Conservation (phyloP, 2,113 vertebrate species). For the Rhodinocichla rosea region DNA sequence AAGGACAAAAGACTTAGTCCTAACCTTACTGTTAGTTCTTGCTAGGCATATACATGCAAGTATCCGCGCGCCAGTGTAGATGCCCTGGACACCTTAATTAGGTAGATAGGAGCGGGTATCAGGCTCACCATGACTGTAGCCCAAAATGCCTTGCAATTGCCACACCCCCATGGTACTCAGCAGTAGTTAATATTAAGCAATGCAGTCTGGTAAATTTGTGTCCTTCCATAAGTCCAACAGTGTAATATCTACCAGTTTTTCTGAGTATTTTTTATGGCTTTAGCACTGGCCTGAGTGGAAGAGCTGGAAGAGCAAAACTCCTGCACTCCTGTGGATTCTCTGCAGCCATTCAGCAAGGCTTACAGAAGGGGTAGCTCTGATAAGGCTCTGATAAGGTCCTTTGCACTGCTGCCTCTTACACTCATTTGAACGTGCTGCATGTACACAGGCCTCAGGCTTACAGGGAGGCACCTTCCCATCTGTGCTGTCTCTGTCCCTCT, state of each 20-base stretch:
- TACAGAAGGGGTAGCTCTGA: neutral
- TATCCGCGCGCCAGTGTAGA: too few relatives aligned
- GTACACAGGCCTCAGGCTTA: neutral
- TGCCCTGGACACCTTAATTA: too few relatives aligned
- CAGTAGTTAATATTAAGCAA: too few relatives aligned
- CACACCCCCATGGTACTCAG: too few relatives aligned
- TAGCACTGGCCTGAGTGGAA: neutral
- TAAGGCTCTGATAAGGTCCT: neutral
- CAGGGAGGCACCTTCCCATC: neutral
- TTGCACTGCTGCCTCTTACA: neutral
- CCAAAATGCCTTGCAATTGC: too few relatives aligned
- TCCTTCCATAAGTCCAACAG: neutral
- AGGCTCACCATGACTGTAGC: too few relatives aligned
- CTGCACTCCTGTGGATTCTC: neutral
- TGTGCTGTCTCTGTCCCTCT: neutral
- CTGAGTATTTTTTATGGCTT: neutral
- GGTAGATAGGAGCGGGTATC: too few relatives aligned
- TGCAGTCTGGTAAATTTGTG: neutral
- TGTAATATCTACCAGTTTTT: neutral
- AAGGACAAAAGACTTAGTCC: too few relatives aligned
- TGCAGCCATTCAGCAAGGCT: neutral
- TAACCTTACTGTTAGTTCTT: too few relatives aligned
- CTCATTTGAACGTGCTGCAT: rapidly evolving
- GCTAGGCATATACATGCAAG: too few relatives aligned
- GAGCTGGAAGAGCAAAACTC: neutral